Conservation (phyloP, 35 echinoderm and acorn worm species). For the Anneissia japonica region DNA sequence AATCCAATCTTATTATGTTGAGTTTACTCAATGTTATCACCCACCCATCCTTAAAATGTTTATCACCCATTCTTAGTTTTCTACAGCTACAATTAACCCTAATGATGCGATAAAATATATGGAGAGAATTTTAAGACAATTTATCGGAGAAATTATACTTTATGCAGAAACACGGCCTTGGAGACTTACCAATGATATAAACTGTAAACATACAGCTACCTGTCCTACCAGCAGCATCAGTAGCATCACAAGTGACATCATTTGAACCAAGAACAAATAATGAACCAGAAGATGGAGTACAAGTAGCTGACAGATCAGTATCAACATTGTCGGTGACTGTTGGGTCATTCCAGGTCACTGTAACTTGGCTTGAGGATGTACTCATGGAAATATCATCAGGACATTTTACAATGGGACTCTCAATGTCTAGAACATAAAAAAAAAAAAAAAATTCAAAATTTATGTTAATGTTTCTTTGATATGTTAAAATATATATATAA, state of each 20-base stretch:
- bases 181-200: neutral
- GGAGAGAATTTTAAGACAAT: too few relatives aligned
- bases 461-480: too few relatives aligned
- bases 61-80: too few relatives aligned
- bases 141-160: too few relatives aligned
- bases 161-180: too few relatives aligned
- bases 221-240: neutral
- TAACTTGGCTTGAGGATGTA: neutral
- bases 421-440: neutral
- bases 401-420: neutral
- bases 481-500: too few relatives aligned
- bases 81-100: too few relatives aligned
- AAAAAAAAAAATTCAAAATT: too few relatives aligned
- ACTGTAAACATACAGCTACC: neutral
- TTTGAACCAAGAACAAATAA: neutral
- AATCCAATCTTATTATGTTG: too few relatives aligned
- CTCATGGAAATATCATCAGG: neutral
- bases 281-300: neutral
- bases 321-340: neutral
- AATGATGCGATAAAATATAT: too few relatives aligned
- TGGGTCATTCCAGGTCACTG: neutral
- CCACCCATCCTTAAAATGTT: too few relatives aligned
- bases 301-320: neutral
- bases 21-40: too few relatives aligned
- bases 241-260: neutral